These are phyloP conservation scores for Caenorhabditis sinica DNA, from an alignment of 2,888 invertebrate species.

Conservation along the genomic window DNA sequence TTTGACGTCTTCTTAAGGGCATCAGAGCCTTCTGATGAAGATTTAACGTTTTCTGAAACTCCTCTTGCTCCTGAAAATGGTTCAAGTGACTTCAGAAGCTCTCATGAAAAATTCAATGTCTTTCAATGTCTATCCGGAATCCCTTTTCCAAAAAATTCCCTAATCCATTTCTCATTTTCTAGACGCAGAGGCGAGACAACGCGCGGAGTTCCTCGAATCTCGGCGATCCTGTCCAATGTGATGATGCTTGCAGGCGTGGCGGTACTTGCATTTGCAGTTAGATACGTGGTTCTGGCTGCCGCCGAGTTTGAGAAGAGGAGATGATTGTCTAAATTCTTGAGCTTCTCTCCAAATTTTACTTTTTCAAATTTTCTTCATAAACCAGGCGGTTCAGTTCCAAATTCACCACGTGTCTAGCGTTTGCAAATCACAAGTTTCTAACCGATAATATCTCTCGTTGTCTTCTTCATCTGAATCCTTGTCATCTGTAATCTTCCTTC, in stretches of 20 bases:
- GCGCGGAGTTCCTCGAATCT: slow-evolving; percentile 67
- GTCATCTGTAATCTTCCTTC: background rate
- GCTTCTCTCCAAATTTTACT: background rate
- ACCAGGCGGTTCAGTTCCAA: background rate
- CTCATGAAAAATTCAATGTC: too few relatives aligned
- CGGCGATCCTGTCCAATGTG: slow-evolving; percentile 81
- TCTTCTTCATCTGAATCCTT: too few relatives aligned
- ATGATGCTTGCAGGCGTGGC: slow-evolving; percentile 82
- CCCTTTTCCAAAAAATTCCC: background rate
- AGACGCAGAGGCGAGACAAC: slow-evolving; percentile 50
- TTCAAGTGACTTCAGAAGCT: too few relatives aligned
- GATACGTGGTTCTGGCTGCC: slow-evolving; percentile 80
- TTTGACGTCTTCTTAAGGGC: too few relatives aligned
- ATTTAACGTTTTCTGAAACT: too few relatives aligned
- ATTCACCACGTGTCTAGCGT: slow-evolving; percentile 5
- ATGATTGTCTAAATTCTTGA: background rate
- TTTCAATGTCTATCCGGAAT: background rate
- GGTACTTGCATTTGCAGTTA: slow-evolving; percentile 83
- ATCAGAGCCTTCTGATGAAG: too few relatives aligned
- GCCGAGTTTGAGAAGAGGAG: slow-evolving; percentile 43
- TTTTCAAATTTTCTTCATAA: background rate
- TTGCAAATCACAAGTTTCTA: slow-evolving; percentile 24
- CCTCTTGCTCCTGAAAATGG: too few relatives aligned
- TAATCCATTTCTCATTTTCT: slow-evolving; percentile 20
- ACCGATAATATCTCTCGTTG: slow-evolving; percentile 9